Conservation (phyloP, 2,113 vertebrate genomes). For the Scomber colias region DNA sequence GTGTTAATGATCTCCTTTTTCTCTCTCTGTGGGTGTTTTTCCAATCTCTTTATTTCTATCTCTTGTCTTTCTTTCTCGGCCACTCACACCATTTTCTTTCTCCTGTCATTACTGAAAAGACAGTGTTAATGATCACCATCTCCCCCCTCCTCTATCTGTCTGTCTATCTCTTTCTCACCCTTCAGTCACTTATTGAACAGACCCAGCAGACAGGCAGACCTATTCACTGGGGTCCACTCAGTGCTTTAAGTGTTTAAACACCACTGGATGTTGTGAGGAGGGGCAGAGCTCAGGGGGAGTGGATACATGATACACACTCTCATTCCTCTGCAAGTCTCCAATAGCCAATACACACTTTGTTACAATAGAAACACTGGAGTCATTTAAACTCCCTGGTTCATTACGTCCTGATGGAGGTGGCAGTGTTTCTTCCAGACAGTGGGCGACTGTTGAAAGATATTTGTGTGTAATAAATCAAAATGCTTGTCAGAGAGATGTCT, state of each 20-base stretch:
- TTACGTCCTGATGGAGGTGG: conserved; percentile 55
- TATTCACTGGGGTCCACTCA: conserved; percentile 76
- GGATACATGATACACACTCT: conserved; percentile 67
- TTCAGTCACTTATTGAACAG: conserved; percentile 62
- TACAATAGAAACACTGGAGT: conserved; percentile 71
- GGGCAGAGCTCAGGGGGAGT: conserved; percentile 40
- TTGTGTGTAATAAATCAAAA: background rate
- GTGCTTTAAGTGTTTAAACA: conserved; percentile 72
- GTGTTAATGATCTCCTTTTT: conserved; percentile 70
- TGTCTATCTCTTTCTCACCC: conserved; percentile 24
- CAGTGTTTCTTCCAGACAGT: conserved; percentile 30
- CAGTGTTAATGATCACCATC: conserved; percentile 63
- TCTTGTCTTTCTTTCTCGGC: conserved; percentile 20
- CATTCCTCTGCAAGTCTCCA: conserved; percentile 56
- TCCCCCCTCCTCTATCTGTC: conserved; percentile 6
- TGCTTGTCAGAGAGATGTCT: background rate
- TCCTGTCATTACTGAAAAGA: conserved; percentile 54
- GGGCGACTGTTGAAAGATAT: conserved; percentile 18
- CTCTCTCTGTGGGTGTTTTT: conserved; percentile 27
- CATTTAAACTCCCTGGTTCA: conserved; percentile 65
- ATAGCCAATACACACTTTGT: conserved; percentile 64
- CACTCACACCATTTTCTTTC: conserved; percentile 35
- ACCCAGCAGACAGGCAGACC: conserved; percentile 65
- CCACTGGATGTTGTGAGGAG: conserved; percentile 62
- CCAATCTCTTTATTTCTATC: conserved; percentile 34